Evolutionary conservation across 2,888 invertebrate genomes (phyloP).

Genomic region (Octonoba sinensis): DNA sequence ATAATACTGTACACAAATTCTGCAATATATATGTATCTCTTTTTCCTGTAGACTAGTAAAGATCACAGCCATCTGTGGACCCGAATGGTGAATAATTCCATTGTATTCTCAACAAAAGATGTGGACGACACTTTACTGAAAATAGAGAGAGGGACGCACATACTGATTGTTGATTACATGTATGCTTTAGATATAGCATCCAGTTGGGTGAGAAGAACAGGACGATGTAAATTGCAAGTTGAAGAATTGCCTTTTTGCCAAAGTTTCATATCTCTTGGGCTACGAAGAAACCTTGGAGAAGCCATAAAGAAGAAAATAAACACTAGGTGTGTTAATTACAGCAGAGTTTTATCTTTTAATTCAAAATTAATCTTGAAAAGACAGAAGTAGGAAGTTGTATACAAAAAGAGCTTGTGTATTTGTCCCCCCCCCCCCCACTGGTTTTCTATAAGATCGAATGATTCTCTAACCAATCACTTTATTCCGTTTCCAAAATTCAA

Average conservation of each 20-base stretch:
- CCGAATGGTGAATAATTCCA: constrained; percentile 29
- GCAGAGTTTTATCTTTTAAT: too few species aligned
- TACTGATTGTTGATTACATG: constrained; percentile 36
- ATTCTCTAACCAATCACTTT: too few species aligned
- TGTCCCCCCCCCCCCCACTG: too few species aligned
- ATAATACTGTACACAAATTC: too few species aligned
- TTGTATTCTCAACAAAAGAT: constrained; percentile 10
- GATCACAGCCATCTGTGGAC: constrained; percentile 22
- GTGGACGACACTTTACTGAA: constrained; percentile 17
- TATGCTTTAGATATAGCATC: constrained; percentile 24
- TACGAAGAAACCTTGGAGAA: constrained; percentile 6
- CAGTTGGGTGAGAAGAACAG: constrained; percentile 12
- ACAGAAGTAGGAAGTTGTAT: too few species aligned
- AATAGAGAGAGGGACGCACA: constrained; percentile 26
- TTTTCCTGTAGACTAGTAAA: constrained; percentile 2
- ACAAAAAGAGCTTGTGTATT: too few species aligned
- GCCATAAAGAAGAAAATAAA: constrained; percentile 21
- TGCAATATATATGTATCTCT: too few species aligned
- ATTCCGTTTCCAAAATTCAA: too few species aligned
- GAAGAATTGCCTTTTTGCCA: constrained; percentile 23
- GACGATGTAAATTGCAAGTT: constrained; percentile 27
- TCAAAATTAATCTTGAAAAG: too few species aligned
- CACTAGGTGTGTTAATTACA: too few species aligned
- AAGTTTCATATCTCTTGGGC: constrained; percentile 25
- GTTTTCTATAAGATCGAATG: too few species aligned